Evolutionary conservation across 2,797 vertebrate genomes (phyloP), one percentile per base, ranked within the genome.

Genomic region (Craterocephalus amniculus): DNA sequence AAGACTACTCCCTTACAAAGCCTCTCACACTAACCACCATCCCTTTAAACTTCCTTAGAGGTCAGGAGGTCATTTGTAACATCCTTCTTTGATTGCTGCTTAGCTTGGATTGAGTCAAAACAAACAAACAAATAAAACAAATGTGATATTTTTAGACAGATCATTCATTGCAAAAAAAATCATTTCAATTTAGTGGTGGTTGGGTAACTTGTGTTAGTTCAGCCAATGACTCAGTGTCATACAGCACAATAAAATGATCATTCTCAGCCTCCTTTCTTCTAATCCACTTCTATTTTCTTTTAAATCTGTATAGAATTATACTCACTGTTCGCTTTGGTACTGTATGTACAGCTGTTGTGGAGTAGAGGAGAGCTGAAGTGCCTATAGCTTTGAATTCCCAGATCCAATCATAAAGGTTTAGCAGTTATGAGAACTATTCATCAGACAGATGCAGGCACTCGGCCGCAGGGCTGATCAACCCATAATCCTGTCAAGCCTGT

Each of bases 381-480:
- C 78, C 32, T 71, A 38, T 61, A 45, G 36, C 61, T 65, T 76
- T 72, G 80, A 51, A 74, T 72, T 70, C 67, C 34, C 29, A 61
- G 67, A 91, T 93, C 91, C 88, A 90, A 90, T 94, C 91, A 89
- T 38, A 66, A 64, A 72, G 79, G 88, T 81, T 92, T 86, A 91
- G 65, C 67, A 64, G 76, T 83, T 74, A 86, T 74, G 79, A 84
- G 85, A 85, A 68, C 70, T 72, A 32, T 81, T 88, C 83, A 87
- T 85, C 80, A 79, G 81, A 86, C 91, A 92, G 90, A 93, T 92
- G 91, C 79, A 76, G 60, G 78, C 84, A 78, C 83, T 90, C 82
- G 58, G 74, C 68, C 45, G 70, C 52, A 51, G 70, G 48, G 43
- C 76, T 72, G 77, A 85, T 87, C 78, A 76, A 72, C 52, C 16